phyloP scores from a whole-genome alignment of 30 jellyfish, hydroid and myxozoan species.

The Kudoa iwatai region DNA sequence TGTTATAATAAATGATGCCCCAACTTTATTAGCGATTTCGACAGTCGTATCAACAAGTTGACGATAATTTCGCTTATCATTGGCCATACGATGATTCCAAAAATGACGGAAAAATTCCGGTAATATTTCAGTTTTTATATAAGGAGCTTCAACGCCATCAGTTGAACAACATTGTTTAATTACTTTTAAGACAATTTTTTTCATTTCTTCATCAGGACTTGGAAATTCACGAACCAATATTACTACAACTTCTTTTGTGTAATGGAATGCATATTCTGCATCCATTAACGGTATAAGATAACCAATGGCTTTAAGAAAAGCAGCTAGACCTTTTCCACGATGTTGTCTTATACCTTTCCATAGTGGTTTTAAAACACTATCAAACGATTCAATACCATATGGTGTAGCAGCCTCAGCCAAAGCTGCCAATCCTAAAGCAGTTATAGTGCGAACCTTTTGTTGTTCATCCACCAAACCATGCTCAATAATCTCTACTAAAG shows the following conservation, averaged over 20 bases:
- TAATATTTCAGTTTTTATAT: slow-evolving; percentile 53
- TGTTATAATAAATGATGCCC: slow-evolving; percentile 72
- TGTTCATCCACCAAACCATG: slow-evolving; percentile 96
- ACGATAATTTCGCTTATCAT: slow-evolving; percentile 74
- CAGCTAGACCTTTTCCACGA: slow-evolving; percentile 52
- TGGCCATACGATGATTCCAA: slow-evolving; percentile 99
- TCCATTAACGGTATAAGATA: slow-evolving; percentile 95
- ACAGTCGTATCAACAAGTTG: slow-evolving; percentile 94
- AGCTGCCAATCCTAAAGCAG: slow-evolving; percentile 99
- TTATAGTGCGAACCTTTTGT: slow-evolving; percentile 85
- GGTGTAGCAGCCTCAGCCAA: slow-evolving; percentile 99
- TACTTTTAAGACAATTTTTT: slow-evolving; percentile 72
- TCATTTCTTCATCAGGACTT: slow-evolving; percentile 99
- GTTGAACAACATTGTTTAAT: slow-evolving; percentile 97
- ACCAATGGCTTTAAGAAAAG: slow-evolving; percentile 94
- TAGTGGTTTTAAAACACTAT: slow-evolving; percentile 80
- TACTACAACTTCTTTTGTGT: slow-evolving; percentile 85
- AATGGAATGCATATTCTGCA: slow-evolving; percentile 94
- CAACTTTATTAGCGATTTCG: slow-evolving; percentile 92
- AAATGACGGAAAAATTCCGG: slow-evolving; percentile 90
- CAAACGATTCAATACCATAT: slow-evolving; percentile 93
- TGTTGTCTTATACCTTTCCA: slow-evolving; percentile 30
- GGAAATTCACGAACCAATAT: slow-evolving; percentile 80
- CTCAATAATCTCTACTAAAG: slow-evolving; percentile 79
- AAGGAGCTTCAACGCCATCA: slow-evolving; percentile 91